Conservation (phyloP, 2,113 vertebrate species). For the Orientallactaga bullata region DNA sequence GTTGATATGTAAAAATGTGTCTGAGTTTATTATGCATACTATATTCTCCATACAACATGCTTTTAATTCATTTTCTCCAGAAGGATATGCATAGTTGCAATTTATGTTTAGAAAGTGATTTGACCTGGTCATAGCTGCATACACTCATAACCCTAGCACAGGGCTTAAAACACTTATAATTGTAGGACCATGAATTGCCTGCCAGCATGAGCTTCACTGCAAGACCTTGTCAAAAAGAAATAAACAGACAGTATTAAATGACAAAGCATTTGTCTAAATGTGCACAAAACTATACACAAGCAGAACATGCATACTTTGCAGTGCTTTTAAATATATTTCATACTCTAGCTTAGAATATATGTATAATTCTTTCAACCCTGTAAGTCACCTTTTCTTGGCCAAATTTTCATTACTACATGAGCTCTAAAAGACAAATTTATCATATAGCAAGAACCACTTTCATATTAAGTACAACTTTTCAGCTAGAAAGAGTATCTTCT, state of each 20-base stretch:
- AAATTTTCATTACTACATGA: not conserved
- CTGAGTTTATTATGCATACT: not conserved
- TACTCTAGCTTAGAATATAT: not conserved
- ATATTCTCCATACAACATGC: not conserved
- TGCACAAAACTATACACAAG: not conserved
- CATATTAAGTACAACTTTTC: not conserved
- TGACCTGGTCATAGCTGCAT: not conserved
- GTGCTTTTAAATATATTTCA: not conserved
- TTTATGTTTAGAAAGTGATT: constrained; percentile 11
- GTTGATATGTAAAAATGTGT: not conserved
- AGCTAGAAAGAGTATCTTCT: not conserved
- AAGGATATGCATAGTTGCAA: not conserved
- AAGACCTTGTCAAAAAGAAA: not conserved
- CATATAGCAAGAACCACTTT: not conserved
- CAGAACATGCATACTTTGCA: not conserved
- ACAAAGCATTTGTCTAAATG: not conserved
- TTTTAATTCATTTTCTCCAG: not conserved
- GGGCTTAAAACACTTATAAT: not conserved
- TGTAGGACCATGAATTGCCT: not conserved
- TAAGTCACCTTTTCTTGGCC: not conserved
- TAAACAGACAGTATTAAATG: not conserved
- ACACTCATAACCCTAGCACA: not conserved
- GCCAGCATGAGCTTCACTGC: not conserved
- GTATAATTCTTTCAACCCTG: not conserved
- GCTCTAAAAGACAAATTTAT: not conserved